These are phyloP conservation scores for Notocelia uddmanniana DNA, from an alignment of 2,888 invertebrate species.

Conservation along the genomic window DNA sequence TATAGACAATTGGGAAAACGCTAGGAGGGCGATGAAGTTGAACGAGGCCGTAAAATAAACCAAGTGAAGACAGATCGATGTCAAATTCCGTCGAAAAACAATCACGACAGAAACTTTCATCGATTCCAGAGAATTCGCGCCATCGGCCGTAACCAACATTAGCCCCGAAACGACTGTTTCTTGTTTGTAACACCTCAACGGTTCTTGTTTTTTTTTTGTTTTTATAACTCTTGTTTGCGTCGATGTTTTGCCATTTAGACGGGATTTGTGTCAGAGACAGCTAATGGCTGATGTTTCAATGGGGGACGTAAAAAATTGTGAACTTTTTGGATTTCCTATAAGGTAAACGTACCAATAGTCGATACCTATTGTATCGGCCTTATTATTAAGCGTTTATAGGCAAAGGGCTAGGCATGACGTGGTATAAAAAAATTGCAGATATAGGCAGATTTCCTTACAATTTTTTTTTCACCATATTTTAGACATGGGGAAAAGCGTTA, in stretches of 20 bases:
- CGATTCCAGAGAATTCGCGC: neutral
- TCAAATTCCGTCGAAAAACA: neutral
- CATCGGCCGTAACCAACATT: neutral
- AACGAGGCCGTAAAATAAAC: too few relatives aligned
- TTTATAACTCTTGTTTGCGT: neutral
- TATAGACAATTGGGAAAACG: too few relatives aligned
- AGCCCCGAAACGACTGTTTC: neutral
- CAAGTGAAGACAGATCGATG: neutral
- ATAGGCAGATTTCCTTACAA: too few relatives aligned
- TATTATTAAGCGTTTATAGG: too few relatives aligned
- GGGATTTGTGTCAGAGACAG: neutral
- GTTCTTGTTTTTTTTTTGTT: conserved; percentile 1
- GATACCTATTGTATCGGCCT: too few relatives aligned
- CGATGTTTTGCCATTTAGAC: neutral
- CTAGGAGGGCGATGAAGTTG: too few relatives aligned
- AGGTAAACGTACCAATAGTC: too few relatives aligned
- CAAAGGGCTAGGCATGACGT: too few relatives aligned
- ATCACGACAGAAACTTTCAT: neutral
- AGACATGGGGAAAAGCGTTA: too few relatives aligned
- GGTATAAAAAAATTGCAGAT: too few relatives aligned
- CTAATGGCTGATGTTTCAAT: neutral
- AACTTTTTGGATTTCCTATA: neutral
- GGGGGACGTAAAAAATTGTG: neutral
- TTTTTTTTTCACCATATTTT: too few relatives aligned
- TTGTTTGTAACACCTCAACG: conserved; percentile 4